Evolutionary conservation across 2,113 vertebrate species (phyloP).

Genomic region (Xiphorhynchus elegans): DNA sequence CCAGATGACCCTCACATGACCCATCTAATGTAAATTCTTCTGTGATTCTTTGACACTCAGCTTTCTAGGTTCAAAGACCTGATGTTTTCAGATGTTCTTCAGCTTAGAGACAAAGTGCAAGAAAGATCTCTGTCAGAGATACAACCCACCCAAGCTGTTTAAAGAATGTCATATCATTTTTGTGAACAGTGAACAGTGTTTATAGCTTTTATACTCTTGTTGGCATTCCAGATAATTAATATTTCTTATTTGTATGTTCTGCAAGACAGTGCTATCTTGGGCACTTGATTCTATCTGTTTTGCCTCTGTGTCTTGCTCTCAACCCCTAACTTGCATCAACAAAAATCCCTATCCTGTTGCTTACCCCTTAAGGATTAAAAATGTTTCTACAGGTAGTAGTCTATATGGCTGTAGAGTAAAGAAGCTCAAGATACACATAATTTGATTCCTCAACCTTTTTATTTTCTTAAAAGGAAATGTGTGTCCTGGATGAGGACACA

Average conservation of each 20-base stretch:
- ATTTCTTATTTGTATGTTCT: background rate
- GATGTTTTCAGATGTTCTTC: background rate
- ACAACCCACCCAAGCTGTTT: background rate
- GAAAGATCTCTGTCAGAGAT: background rate
- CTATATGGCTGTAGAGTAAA: background rate
- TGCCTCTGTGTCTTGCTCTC: background rate
- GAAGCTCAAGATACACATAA: background rate
- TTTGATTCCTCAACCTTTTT: background rate
- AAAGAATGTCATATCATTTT: background rate
- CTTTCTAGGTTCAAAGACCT: background rate
- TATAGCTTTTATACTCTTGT: background rate
- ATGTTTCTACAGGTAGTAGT: background rate
- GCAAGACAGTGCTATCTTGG: background rate
- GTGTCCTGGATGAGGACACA: too few species aligned
- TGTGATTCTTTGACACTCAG: background rate
- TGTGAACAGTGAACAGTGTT: background rate
- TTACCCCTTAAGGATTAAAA: background rate
- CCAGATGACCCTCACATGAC: background rate
- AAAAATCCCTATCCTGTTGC: background rate
- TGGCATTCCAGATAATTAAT: background rate
- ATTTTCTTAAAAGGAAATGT: background rate
- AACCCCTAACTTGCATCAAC: background rate
- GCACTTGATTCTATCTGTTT: background rate
- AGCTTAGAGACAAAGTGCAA: background rate
- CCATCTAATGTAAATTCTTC: background rate